These are phyloP conservation scores for Onchidella celtica DNA, from an alignment of 2,888 invertebrate genomes.

Conservation along the genomic window DNA sequence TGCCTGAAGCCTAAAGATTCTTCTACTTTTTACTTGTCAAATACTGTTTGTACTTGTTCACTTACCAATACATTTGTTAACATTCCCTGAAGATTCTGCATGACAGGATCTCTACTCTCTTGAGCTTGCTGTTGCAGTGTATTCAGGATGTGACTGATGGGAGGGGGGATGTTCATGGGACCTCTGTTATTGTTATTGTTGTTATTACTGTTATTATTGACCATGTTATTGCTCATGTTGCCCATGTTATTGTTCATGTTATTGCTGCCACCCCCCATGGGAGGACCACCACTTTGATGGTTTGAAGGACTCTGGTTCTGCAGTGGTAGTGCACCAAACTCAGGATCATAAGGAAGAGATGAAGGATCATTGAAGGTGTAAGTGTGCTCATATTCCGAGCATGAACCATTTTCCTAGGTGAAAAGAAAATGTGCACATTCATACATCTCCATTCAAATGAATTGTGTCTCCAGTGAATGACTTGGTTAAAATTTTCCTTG, in stretches of 20 bases:
- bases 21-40: neutral
- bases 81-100: slow-evolving; percentile 68
- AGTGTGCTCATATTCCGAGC: slow-evolving; percentile 56
- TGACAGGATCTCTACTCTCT: slow-evolving; percentile 55
- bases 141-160: slow-evolving; percentile 67
- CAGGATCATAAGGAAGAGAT: slow-evolving; percentile 51
- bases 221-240: neutral
- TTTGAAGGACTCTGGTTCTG: slow-evolving; percentile 48
- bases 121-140: slow-evolving; percentile 62
- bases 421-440: neutral
- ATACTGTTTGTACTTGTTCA: neutral
- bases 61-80: slow-evolving; percentile 68
- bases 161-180: slow-evolving; percentile 64
- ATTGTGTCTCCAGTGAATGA: too few species aligned
- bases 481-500: too few species aligned
- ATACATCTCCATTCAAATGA: too few species aligned
- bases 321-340: slow-evolving; percentile 47
- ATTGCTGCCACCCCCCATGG: slow-evolving; percentile 30
- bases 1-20: neutral
- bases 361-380: slow-evolving; percentile 51
- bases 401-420: slow-evolving; percentile 54
- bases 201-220: neutral
- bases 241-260: neutral
- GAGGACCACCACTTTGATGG: slow-evolving; percentile 32
- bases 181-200: neutral